Percentiles rank a stretch among this genome's conserved stretches.
Conservation (phyloP, 1,140 invertebrate genomes). For the Saccostrea echinata region DNA sequence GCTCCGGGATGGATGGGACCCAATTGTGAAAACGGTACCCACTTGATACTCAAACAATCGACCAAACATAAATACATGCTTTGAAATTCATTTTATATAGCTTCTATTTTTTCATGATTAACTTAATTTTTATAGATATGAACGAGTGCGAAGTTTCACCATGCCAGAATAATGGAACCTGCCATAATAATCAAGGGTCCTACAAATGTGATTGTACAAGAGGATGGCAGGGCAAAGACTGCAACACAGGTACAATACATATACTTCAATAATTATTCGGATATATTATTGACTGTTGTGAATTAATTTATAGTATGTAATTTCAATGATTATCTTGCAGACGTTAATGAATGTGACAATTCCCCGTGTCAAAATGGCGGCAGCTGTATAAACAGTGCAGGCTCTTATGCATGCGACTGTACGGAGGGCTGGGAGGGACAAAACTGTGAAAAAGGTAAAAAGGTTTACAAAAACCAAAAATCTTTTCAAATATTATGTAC, state of each 20-base stretch:
- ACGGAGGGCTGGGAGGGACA: slow-evolving; percentile 94
- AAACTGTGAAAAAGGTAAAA: slow-evolving; percentile 87
- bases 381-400: slow-evolving; percentile 65
- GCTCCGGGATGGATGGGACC: slow-evolving; percentile 94
- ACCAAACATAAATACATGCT: too few species aligned
- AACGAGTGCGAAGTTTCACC: slow-evolving; percentile 58
- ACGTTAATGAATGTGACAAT: slow-evolving; percentile 69
- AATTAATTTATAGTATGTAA: too few species aligned
- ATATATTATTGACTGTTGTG: too few species aligned
- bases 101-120: neutral
- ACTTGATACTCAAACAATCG: neutral
- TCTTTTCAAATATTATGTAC: neutral
- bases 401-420: slow-evolving; percentile 93
- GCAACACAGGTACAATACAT: slow-evolving; percentile 41
- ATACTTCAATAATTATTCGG: too few species aligned
- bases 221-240: slow-evolving; percentile 51
- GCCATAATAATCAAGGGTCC: slow-evolving; percentile 52
- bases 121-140: slow-evolving; percentile 17
- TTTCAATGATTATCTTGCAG: slow-evolving; percentile 41
- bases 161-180: slow-evolving; percentile 57
- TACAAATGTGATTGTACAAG: slow-evolving; percentile 57
- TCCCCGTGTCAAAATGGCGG: slow-evolving; percentile 67
- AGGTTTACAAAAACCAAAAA: slow-evolving; percentile 46
- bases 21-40: slow-evolving; percentile 89
- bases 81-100: neutral